Conservation (phyloP, 2,888 invertebrate species). For the Cyclophora albipunctata region DNA sequence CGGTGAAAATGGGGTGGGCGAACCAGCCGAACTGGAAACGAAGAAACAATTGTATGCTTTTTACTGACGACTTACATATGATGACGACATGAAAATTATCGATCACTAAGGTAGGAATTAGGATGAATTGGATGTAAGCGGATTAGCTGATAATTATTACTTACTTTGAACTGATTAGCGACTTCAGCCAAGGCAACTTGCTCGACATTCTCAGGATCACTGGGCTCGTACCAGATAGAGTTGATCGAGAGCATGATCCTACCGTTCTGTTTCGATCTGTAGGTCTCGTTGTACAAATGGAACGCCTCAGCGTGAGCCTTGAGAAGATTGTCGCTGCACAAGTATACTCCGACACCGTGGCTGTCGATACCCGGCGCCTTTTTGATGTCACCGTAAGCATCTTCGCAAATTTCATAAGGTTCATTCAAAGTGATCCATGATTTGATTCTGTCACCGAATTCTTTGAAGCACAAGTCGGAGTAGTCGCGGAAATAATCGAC, state of each 20-base stretch:
- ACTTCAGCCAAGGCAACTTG: conserved; percentile 64
- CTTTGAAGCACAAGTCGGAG: conserved; percentile 68
- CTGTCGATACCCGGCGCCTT: conserved; percentile 72
- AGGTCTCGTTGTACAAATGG: conserved; percentile 77
- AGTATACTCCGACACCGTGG: conserved; percentile 77
- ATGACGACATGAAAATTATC: no score
- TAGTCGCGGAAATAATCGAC: conserved; percentile 74
- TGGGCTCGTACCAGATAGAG: conserved; percentile 71
- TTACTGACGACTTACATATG: background rate
- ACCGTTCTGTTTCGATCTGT: conserved; percentile 71
- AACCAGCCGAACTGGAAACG: conserved; percentile 68
- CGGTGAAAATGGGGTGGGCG: conserved; percentile 69
- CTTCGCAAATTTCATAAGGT: conserved; percentile 72
- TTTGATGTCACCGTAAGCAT: conserved; percentile 69
- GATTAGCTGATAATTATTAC: no score
- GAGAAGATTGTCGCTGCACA: conserved; percentile 78
- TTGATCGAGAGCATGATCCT: conserved; percentile 71
- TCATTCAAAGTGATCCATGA: conserved; percentile 84
- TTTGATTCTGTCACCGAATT: conserved; percentile 75
- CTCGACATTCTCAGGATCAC: conserved; percentile 51
- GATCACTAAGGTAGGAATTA: no score
- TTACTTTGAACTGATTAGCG: conserved; percentile 70
- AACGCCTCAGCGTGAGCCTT: conserved; percentile 81
- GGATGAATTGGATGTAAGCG: no score
- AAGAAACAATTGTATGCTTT: background rate